Evolutionary conservation across 2,113 vertebrate species (phyloP), one percentile per base, ranked within the genome.

Genomic region (Pyrgilauda ruficollis): DNA sequence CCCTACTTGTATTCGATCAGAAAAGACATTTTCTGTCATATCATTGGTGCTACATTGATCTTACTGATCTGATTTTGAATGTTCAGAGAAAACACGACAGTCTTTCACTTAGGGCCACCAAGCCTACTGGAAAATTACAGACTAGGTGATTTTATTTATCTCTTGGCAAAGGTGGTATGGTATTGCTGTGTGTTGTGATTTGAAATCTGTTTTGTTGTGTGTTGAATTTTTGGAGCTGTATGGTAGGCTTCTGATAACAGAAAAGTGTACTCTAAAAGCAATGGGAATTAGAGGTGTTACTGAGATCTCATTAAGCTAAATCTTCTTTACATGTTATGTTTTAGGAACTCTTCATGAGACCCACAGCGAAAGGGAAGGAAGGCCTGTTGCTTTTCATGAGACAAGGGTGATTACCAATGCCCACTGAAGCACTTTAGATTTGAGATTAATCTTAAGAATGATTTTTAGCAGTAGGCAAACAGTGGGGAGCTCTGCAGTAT

Each of bases 371-470:
- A 64, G 74, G 78, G 41, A 73, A 94, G 58, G 69, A 81, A 81
- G 64, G 61, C 68, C 64, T 90, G 47, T 93, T 84, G 83, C 64
- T 90, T 94, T 92, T 90, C 86, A 94, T 89, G 90, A 92, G 89
- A 47, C 23, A 35, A 47, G 58, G 73, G 13, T 87, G 76, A 89
- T 96, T 92, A 77, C 30, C 39, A 75, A 55, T 84, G 63, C 64
- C 39, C 33, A 23, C 52, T 84, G 83, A 86, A 86, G 80, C 76
- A 78, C 89, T 95, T 77, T 2, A 75, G 63, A 62, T 90, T 67
- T 90, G 35, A 93, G 86, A 68, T 83, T 73, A 79, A 49, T 69
- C 26, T 68, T 82, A 90, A 79, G 72, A 88, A 93, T 80, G 50
- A 53, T 64, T 89, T 94, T 79, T 85, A 88, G 63, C 66, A 69